Conservation (phyloP, 2,888 invertebrate species). For the Seira musarum region DNA sequence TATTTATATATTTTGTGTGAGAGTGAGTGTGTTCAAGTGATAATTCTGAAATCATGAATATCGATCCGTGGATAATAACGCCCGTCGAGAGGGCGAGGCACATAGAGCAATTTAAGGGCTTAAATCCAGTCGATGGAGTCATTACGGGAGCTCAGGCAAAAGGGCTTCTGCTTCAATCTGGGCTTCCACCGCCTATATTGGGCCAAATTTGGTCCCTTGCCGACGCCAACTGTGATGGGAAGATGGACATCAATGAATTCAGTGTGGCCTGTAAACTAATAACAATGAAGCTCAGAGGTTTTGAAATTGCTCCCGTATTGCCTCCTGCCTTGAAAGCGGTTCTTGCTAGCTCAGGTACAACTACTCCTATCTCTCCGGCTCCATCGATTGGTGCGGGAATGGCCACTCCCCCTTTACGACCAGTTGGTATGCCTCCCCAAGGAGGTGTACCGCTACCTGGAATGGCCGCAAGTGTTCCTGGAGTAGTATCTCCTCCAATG, state of each 20-base stretch:
- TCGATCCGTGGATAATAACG: slow-evolving; percentile 91
- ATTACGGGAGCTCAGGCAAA: slow-evolving; percentile 95
- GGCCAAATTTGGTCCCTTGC: slow-evolving; percentile 96
- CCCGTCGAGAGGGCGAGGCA: slow-evolving; percentile 90
- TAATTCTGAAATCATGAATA: slow-evolving; percentile 36
- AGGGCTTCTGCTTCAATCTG: slow-evolving; percentile 92
- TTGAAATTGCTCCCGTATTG: slow-evolving; percentile 89
- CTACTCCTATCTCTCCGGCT: slow-evolving; percentile 60
- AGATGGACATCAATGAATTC: slow-evolving; percentile 96
- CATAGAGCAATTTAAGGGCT: slow-evolving; percentile 90
- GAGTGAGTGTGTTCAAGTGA: slow-evolving; percentile 11
- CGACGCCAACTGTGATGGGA: slow-evolving; percentile 97
- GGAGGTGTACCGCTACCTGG: slow-evolving; percentile 64
- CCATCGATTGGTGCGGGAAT: slow-evolving; percentile 63
- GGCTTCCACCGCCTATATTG: slow-evolving; percentile 88
- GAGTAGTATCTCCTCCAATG: slow-evolving; percentile 57
- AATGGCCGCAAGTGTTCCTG: slow-evolving; percentile 47
- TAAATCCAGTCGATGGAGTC: slow-evolving; percentile 89
- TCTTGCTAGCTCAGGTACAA: slow-evolving; percentile 65
- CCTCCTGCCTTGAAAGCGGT: slow-evolving; percentile 78
- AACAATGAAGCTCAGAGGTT: slow-evolving; percentile 91
- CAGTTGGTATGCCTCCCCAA: slow-evolving; percentile 26
- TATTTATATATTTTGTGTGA: too few species aligned
- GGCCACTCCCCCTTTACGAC: slow-evolving; percentile 52
- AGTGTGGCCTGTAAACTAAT: slow-evolving; percentile 98